A percentile compares a stretch with the other conserved stretches of the same genome.
Conservation (phyloP, 2,888 invertebrate genomes). For the Dendrolimus pini region DNA sequence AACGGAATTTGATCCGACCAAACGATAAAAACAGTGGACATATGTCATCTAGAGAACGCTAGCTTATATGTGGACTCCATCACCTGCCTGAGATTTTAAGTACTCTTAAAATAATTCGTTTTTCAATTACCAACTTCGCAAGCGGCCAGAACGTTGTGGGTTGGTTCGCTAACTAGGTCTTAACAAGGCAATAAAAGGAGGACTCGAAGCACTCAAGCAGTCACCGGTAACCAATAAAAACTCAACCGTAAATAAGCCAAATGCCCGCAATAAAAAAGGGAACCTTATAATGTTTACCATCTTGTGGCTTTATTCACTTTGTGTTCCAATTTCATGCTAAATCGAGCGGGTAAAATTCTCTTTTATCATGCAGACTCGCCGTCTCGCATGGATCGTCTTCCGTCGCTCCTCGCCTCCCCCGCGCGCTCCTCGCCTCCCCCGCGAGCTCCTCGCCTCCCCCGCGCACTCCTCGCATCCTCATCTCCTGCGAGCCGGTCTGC, state of each 20-base stretch:
- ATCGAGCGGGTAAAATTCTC: slow-evolving; percentile 73
- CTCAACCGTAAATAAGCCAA: slow-evolving; percentile 69
- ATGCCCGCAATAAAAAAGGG: slow-evolving; percentile 69
- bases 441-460: slow-evolving; percentile 1
- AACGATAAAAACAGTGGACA: too few species aligned
- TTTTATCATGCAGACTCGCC: slow-evolving; percentile 71
- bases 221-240: slow-evolving; percentile 66
- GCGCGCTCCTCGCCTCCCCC: slow-evolving; percentile 7
- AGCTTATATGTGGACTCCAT: too few species aligned
- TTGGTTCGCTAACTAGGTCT: slow-evolving; percentile 70
- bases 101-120: slow-evolving; percentile 11
- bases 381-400: slow-evolving; percentile 53
- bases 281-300: slow-evolving; percentile 75
- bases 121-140: slow-evolving; percentile 59
- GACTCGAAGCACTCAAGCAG: slow-evolving; percentile 46
- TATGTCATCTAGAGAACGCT: too few species aligned
- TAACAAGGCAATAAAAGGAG: slow-evolving; percentile 73
- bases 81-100: slow-evolving; percentile 17
- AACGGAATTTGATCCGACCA: too few species aligned
- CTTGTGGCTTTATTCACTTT: slow-evolving; percentile 77
- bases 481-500: background rate
- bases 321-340: slow-evolving; percentile 77
- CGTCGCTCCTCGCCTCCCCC: slow-evolving; percentile 13
- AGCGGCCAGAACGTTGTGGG: slow-evolving; percentile 46
- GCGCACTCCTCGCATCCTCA: background rate